Percentiles rank a stretch among this genome's conserved stretches.
Evolutionary conservation across 2,797 vertebrate genomes (phyloP).

Genomic region (Acestrorhynchus altus): DNA sequence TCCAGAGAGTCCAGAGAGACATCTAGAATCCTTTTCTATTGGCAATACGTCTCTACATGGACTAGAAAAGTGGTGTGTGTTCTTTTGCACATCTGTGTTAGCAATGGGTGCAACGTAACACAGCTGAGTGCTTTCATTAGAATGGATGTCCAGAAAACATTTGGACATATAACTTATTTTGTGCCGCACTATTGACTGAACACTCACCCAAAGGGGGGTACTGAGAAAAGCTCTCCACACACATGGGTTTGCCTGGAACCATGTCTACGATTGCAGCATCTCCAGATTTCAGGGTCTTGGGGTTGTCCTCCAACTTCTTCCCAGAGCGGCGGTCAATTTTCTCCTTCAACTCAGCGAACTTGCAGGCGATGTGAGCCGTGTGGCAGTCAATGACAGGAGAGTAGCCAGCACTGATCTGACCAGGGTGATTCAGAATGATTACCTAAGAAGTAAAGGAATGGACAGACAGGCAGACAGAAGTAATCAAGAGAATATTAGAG

Average conservation of each 20-base stretch:
- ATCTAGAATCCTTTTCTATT: too few relatives aligned
- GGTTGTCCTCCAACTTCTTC: slow-evolving; percentile 89
- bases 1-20: too few relatives aligned
- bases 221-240: slow-evolving; percentile 89
- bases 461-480: background rate
- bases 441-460: slow-evolving; percentile 69
- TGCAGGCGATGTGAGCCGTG: slow-evolving; percentile 90
- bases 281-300: slow-evolving; percentile 85
- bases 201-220: slow-evolving; percentile 86
- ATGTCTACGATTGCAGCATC: slow-evolving; percentile 88
- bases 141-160: too few relatives aligned
- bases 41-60: too few relatives aligned
- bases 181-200: background rate
- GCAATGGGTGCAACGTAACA: too few relatives aligned
- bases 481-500: background rate
- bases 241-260: slow-evolving; percentile 88
- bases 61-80: too few relatives aligned
- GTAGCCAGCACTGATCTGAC: slow-evolving; percentile 88
- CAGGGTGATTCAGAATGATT: slow-evolving; percentile 89
- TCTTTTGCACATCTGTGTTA: too few relatives aligned
- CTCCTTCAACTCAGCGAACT: slow-evolving; percentile 86
- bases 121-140: too few relatives aligned
- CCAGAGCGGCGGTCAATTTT: slow-evolving; percentile 88
- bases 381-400: slow-evolving; percentile 89
- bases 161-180: background rate